Evolutionary conservation across 2,797 vertebrate genomes (phyloP).

Genomic region (Avahi laniger): DNA sequence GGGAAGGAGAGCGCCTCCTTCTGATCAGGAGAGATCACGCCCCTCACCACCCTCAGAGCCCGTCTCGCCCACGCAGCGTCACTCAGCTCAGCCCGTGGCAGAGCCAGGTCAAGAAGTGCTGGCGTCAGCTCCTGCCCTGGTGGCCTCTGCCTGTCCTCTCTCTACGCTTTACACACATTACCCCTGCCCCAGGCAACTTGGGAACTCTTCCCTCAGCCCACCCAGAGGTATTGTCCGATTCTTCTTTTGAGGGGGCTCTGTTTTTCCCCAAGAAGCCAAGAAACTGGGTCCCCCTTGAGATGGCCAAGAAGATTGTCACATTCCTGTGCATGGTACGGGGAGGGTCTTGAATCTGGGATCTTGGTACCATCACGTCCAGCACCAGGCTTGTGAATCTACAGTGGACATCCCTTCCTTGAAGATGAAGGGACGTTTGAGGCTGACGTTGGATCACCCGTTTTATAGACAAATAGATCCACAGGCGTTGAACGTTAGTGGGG

Average conservation of each 20-base stretch:
- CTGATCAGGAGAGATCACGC: not conserved
- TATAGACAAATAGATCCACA: not conserved
- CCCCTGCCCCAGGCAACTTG: not conserved
- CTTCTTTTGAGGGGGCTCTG: accelerated
- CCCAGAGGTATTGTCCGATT: not conserved
- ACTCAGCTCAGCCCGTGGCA: accelerated
- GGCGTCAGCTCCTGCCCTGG: not conserved
- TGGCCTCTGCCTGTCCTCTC: not conserved
- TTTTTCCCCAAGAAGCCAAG: not conserved
- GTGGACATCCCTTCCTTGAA: accelerated
- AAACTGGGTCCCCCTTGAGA: not conserved
- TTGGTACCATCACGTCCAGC: accelerated
- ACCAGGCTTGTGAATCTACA: accelerated
- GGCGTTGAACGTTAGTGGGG: not conserved
- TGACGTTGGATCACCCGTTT: not conserved
- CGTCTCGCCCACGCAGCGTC: accelerated
- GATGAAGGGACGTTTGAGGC: too few species aligned
- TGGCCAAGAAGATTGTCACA: accelerated
- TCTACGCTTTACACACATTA: not conserved
- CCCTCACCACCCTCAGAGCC: not conserved
- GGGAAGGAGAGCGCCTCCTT: not conserved
- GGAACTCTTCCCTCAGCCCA: not conserved
- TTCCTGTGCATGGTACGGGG: accelerated
- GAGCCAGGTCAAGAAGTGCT: not conserved
- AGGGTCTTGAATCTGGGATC: not conserved